Percentiles rank a stretch among this genome's conserved stretches.
Evolutionary conservation across 2,888 invertebrate genomes (phyloP).

Genomic region (Nymphalis c-album): DNA sequence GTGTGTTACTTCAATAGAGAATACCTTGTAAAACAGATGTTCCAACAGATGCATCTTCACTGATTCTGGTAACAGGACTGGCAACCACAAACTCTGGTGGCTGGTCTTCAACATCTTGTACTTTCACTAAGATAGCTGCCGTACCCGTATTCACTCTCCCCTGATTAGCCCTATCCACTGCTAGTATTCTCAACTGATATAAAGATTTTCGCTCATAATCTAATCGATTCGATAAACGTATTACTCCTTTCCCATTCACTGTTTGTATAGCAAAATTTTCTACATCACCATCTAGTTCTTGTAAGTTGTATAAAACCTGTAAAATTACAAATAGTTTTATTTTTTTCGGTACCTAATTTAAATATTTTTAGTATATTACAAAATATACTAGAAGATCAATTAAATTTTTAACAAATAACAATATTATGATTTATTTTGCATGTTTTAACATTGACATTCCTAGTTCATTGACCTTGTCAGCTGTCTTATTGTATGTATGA

Average conservation of each 20-base stretch:
- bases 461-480: slow-evolving; percentile 7
- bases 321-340: slow-evolving; percentile 32
- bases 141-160: slow-evolving; percentile 93
- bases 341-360: not conserved
- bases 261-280: slow-evolving; percentile 90
- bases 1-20: not conserved
- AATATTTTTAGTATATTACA: too few relatives aligned
- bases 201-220: slow-evolving; percentile 94
- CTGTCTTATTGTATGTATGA: not conserved
- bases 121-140: slow-evolving; percentile 91
- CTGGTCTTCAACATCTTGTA: slow-evolving; percentile 93
- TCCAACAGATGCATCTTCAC: slow-evolving; percentile 91
- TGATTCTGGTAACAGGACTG: slow-evolving; percentile 92
- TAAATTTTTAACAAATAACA: too few relatives aligned
- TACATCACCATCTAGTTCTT: slow-evolving; percentile 90
- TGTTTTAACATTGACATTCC: not conserved
- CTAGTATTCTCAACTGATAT: slow-evolving; percentile 91
- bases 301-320: slow-evolving; percentile 90
- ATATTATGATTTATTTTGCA: too few relatives aligned
- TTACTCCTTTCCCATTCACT: slow-evolving; percentile 91
- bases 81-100: slow-evolving; percentile 94
- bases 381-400: too few relatives aligned
- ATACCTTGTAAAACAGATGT: slow-evolving; percentile 91
- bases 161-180: slow-evolving; percentile 91
- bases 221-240: slow-evolving; percentile 87